A percentile compares a stretch with the other conserved stretches of the same genome.
These are phyloP conservation scores for Tenebrosternarchus preto DNA, from an alignment of 2,113 vertebrate species.

Conservation along the genomic window DNA sequence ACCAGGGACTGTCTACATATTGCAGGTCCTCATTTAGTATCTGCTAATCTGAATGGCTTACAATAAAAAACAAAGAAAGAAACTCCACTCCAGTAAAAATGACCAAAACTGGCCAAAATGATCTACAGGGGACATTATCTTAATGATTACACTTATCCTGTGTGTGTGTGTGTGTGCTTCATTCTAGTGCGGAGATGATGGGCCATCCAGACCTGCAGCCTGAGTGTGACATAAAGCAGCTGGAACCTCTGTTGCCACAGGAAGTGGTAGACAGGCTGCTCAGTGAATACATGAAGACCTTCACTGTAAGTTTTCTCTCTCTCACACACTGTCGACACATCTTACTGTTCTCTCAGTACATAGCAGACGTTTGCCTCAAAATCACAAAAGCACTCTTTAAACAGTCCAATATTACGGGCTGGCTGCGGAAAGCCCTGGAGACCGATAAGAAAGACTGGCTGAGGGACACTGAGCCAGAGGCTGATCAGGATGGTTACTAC, in stretches of 20 bases:
- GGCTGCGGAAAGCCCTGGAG: conserved; percentile 94
- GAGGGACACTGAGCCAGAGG: conserved; percentile 92
- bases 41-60: too few relatives aligned
- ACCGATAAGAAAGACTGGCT: conserved; percentile 98
- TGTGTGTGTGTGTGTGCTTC: conserved; percentile 7
- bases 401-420: conserved; percentile 96
- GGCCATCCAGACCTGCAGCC: conserved; percentile 84
- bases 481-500: conserved; percentile 95
- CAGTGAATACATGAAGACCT: conserved; percentile 88
- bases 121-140: too few relatives aligned
- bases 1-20: too few relatives aligned
- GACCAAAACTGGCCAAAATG: too few relatives aligned
- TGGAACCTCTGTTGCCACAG: conserved; percentile 82
- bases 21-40: too few relatives aligned
- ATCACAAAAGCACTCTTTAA: background rate
- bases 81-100: too few relatives aligned
- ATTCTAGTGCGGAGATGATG: conserved; percentile 90
- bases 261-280: conserved; percentile 86
- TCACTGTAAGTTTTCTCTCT: conserved; percentile 81
- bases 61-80: too few relatives aligned
- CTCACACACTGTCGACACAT: too few relatives aligned
- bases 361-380: background rate
- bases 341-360: background rate
- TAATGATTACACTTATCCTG: too few relatives aligned
- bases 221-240: conserved; percentile 83